phyloP scores from a whole-genome alignment of 2,888 invertebrate genomes.

The Pheosia gnoma region DNA sequence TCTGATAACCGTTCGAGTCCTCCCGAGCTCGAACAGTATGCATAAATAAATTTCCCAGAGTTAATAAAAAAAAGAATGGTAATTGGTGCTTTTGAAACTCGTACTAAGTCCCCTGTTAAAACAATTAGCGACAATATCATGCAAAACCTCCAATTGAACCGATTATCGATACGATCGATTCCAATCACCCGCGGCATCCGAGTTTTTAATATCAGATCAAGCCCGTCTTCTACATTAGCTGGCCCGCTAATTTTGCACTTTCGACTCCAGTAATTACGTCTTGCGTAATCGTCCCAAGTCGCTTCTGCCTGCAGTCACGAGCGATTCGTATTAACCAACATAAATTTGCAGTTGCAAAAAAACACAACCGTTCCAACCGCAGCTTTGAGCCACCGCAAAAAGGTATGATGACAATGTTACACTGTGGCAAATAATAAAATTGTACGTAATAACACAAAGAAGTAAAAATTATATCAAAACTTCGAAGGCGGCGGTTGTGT shows the following conservation, averaged over 20 bases:
- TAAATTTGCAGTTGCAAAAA: constrained; percentile 34
- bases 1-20: too few species aligned
- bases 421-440: constrained; percentile 24
- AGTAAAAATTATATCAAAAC: constrained; percentile 83
- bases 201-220: constrained; percentile 30
- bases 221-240: constrained; percentile 44
- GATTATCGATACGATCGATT: constrained; percentile 13
- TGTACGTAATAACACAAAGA: constrained; percentile 59
- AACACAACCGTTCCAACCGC: constrained; percentile 28
- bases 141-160: neutral
- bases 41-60: too few species aligned
- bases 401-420: constrained; percentile 21
- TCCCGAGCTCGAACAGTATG: too few species aligned
- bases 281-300: constrained; percentile 74
- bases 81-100: too few species aligned
- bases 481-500: constrained; percentile 74
- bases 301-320: constrained; percentile 81
- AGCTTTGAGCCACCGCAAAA: constrained; percentile 33
- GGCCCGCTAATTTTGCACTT: constrained; percentile 75
- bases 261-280: constrained; percentile 78
- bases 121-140: constrained; percentile 1
- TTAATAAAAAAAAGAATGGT: too few species aligned
- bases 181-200: constrained; percentile 28
- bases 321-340: constrained; percentile 54
- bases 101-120: too few species aligned